Conservation (phyloP, 2,888 invertebrate species). For the Tenthredo notha region DNA sequence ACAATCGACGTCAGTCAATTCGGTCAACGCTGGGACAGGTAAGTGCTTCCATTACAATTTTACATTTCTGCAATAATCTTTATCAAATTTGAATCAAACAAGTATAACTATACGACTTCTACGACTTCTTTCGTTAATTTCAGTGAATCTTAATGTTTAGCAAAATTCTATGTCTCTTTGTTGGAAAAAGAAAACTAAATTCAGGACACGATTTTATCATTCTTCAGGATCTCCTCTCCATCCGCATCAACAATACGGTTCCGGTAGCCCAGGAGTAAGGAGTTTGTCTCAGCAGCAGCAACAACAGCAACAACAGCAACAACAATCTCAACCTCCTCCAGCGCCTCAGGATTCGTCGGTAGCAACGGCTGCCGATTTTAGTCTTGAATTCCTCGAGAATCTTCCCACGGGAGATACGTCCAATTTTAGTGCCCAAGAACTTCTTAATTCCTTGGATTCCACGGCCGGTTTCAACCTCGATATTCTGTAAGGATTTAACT, state of each 20-base stretch:
- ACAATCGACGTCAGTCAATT: constrained; percentile 76
- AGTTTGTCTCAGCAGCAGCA: constrained; percentile 72
- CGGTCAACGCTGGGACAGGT: constrained; percentile 77
- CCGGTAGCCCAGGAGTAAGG: constrained; percentile 73
- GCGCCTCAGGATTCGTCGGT: constrained; percentile 71
- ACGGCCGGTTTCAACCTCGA: constrained; percentile 80
- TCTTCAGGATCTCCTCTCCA: constrained; percentile 75
- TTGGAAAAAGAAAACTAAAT: background rate
- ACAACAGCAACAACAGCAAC: constrained; percentile 69
- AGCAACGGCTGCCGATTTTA: constrained; percentile 83
- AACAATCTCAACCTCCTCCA: constrained; percentile 67
- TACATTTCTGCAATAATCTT: background rate
- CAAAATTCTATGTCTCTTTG: background rate
- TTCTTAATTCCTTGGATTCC: constrained; percentile 91
- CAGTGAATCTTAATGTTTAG: background rate
- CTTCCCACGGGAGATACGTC: constrained; percentile 88
- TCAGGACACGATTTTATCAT: background rate
- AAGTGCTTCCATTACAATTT: constrained; percentile 55
- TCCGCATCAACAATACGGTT: constrained; percentile 77
- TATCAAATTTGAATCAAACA: background rate
- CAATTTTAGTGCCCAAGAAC: constrained; percentile 89
- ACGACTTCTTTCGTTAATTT: background rate
- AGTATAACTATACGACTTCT: background rate
- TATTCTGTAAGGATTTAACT: constrained; percentile 70
- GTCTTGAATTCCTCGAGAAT: constrained; percentile 92